These are phyloP conservation scores for Microcebus jonahi DNA, from an alignment of 2,113 vertebrate species.

Conservation along the genomic window DNA sequence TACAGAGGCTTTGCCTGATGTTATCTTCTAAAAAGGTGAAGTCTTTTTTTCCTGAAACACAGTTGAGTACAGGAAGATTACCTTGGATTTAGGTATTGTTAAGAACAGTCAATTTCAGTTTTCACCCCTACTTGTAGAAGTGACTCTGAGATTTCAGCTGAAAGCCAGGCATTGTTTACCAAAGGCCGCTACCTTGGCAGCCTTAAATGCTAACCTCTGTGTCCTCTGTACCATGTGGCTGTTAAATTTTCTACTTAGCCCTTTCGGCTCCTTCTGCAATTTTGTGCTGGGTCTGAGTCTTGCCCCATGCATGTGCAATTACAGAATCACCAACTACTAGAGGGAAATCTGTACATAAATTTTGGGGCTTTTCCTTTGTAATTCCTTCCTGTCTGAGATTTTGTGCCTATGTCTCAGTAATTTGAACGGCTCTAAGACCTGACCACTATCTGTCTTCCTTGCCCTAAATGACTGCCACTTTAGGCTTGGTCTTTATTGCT, in stretches of 20 bases:
- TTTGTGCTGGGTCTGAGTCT: background rate
- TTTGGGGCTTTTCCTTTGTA: background rate
- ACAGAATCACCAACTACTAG: background rate
- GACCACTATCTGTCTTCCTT: background rate
- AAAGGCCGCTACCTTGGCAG: background rate
- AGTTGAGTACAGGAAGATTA: background rate
- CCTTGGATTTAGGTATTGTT: background rate
- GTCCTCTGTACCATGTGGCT: background rate
- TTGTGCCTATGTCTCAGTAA: background rate
- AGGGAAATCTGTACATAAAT: background rate
- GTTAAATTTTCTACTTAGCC: background rate
- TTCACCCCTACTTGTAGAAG: background rate
- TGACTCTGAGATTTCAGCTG: background rate
- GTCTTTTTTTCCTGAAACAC: background rate
- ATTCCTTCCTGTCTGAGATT: background rate
- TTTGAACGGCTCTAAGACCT: background rate
- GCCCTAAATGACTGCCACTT: background rate
- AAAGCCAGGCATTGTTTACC: background rate
- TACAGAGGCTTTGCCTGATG: background rate
- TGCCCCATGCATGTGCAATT: background rate
- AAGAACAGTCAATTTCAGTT: background rate
- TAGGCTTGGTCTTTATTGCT: background rate
- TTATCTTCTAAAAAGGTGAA: background rate
- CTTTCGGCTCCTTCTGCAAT: background rate
- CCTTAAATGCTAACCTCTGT: background rate